These are phyloP conservation scores for Drosophila paucipuncta DNA, from an alignment of 2,888 invertebrate genomes.

Conservation along the genomic window DNA sequence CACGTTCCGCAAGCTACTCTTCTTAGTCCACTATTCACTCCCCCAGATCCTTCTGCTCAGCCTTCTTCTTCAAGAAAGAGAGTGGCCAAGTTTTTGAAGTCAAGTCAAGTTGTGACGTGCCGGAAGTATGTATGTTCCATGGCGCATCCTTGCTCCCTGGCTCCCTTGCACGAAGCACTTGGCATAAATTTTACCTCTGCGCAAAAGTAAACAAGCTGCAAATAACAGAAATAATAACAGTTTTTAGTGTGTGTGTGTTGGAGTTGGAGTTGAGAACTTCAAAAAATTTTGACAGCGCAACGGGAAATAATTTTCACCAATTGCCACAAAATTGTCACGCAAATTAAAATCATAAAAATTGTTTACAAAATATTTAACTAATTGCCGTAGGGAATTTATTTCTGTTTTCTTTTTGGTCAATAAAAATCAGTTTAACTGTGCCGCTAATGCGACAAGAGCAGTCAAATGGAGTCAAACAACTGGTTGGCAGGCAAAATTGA, in stretches of 20 bases:
- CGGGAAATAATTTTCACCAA: slow-evolving; percentile 25
- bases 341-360: slow-evolving; percentile 39
- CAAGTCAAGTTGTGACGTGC: slow-evolving; percentile 53
- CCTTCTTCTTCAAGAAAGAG: background rate
- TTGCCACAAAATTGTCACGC: slow-evolving; percentile 28
- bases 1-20: slow-evolving; percentile 22
- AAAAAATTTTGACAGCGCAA: slow-evolving; percentile 34
- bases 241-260: slow-evolving; percentile 15
- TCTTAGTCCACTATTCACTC: background rate
- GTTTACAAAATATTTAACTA: slow-evolving; percentile 43
- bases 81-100: slow-evolving; percentile 48
- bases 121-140: slow-evolving; percentile 64
- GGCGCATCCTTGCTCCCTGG: slow-evolving; percentile 35
- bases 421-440: slow-evolving; percentile 66
- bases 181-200: slow-evolving; percentile 55
- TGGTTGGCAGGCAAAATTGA: slow-evolving; percentile 19
- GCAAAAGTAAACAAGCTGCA: slow-evolving; percentile 53
- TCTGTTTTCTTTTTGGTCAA: slow-evolving; percentile 14
- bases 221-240: slow-evolving; percentile 48
- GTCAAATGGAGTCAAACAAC: slow-evolving; percentile 38
- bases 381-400: slow-evolving; percentile 13
- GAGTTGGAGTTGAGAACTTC: slow-evolving; percentile 10
- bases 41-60: background rate
- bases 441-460: slow-evolving; percentile 62
- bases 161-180: slow-evolving; percentile 21